Base-by-base conservation (phyloP, 2,797 vertebrate species). In the Margarornis squamiger region DNA sequence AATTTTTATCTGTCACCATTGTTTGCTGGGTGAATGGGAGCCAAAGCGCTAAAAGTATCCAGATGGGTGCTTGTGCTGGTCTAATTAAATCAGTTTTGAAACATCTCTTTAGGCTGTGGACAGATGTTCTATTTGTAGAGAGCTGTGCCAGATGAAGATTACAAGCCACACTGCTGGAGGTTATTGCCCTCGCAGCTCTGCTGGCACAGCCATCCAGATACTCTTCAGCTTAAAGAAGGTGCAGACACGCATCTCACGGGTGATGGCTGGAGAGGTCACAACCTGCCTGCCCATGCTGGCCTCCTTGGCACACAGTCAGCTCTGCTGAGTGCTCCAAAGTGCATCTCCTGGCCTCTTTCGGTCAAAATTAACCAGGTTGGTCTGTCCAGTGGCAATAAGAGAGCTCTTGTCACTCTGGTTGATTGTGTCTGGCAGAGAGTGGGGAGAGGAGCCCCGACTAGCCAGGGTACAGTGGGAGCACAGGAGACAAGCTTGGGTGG, bases 71-170 rank as follows among this genome's bases (percentile, higher is more conserved):
- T 90, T 91, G 74, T 8, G 1, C 48, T 82, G 55, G 77, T 67
- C 83, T 95, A 93, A 96, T 95, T 95, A 82, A 94, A 95, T 93
- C 93, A 70, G 62, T 51, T 94, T 86, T 67, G 88, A 93, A 95
- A 87, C 38, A 57, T 79, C 58, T 93, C 94, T 93, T 90, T 43
- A 92, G 93, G 94, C 90, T 85, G 80, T 76, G 88, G 94, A 70
- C 95, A 97, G 95, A 92, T 97, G 94, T 95, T 97, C 77, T 67
- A 45, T 95, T 90, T 90, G 84, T 73, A 88, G 67, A 67, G 74
- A 67, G 74, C 63, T 84, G 59, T 95, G 93, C 93, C 95, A 95
- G 77, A 67, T 70, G 88, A 93, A 73, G 92, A 94, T 96, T 96
- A 95, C 90, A 92, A 97, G 83, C 67, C 63, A 76, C 45, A 5